A percentile compares a stretch with the other conserved stretches of the same genome.
These are phyloP conservation scores for Molorchus minor DNA, from an alignment of 2,888 invertebrate species.

Conservation along the genomic window DNA sequence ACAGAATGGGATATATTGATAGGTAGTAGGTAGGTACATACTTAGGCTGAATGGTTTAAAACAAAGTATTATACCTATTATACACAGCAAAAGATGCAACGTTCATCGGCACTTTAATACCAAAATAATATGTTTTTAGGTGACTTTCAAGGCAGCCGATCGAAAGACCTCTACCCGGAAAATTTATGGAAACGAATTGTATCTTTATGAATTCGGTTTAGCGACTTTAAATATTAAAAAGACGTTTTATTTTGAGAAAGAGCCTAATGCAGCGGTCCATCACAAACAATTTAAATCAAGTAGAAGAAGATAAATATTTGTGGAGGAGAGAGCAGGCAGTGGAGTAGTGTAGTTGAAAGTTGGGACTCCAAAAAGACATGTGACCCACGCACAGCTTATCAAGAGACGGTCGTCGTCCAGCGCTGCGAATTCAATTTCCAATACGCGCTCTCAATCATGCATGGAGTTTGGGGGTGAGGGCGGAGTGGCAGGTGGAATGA, in stretches of 20 bases:
- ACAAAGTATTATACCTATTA: too few species aligned
- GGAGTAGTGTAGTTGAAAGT: conserved; percentile 41
- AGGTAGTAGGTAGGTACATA: too few species aligned
- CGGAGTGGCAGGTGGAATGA: conserved; percentile 36
- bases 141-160: not conserved
- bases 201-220: conserved; percentile 5
- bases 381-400: conserved; percentile 54
- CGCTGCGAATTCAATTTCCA: conserved; percentile 64
- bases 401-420: conserved; percentile 52
- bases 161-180: not conserved
- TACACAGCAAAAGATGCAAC: too few species aligned
- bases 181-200: not conserved
- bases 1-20: too few species aligned
- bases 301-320: conserved; percentile 52
- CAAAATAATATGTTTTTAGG: too few species aligned
- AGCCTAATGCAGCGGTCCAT: conserved; percentile 47
- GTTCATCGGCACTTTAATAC: too few species aligned
- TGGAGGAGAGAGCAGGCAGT: conserved; percentile 36
- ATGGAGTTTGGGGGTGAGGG: conserved; percentile 54
- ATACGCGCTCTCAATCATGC: conserved; percentile 64
- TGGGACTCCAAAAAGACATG: conserved; percentile 50
- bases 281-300: conserved; percentile 51
- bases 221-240: conserved; percentile 25
- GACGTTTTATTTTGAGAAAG: conserved; percentile 33
- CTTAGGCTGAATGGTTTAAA: too few species aligned